These are phyloP conservation scores for Acrossocheilus fasciatus DNA, from an alignment of 2,797 vertebrate species.

Conservation along the genomic window DNA sequence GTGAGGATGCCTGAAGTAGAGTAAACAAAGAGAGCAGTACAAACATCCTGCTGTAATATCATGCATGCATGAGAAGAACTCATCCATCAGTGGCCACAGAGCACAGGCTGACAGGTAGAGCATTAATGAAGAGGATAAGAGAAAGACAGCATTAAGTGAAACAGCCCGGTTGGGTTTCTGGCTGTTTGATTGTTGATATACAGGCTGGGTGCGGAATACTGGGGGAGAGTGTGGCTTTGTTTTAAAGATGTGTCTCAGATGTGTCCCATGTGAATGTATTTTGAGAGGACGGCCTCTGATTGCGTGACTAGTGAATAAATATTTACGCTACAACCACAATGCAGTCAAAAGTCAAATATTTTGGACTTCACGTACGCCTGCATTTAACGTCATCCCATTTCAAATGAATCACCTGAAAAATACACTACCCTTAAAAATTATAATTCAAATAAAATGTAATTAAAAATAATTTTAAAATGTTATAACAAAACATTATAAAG, in stretches of 20 bases:
- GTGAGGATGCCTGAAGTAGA: constrained; percentile 22
- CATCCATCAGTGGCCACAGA: constrained; percentile 26
- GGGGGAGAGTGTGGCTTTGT: not conserved
- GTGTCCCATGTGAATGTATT: not conserved
- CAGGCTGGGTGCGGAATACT: not conserved
- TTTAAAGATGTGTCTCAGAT: not conserved
- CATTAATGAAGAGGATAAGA: constrained; percentile 32
- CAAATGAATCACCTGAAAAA: not conserved
- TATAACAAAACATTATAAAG: too few relatives aligned
- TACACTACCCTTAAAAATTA: not conserved
- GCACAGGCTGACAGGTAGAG: constrained; percentile 34
- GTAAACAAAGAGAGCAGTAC: constrained; percentile 47
- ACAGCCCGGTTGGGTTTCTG: not conserved
- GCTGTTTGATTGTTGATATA: not conserved
- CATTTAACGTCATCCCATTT: not conserved
- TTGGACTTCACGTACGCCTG: not conserved
- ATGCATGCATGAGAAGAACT: constrained; percentile 30
- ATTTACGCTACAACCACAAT: not conserved
- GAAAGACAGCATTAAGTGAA: not conserved
- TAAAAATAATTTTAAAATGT: not conserved
- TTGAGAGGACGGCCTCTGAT: not conserved
- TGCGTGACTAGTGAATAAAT: not conserved
- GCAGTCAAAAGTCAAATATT: not conserved
- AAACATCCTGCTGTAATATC: constrained; percentile 43
- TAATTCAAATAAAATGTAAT: not conserved